Conservation (phyloP, 2,888 invertebrate genomes). For the Noctua pronuba region DNA sequence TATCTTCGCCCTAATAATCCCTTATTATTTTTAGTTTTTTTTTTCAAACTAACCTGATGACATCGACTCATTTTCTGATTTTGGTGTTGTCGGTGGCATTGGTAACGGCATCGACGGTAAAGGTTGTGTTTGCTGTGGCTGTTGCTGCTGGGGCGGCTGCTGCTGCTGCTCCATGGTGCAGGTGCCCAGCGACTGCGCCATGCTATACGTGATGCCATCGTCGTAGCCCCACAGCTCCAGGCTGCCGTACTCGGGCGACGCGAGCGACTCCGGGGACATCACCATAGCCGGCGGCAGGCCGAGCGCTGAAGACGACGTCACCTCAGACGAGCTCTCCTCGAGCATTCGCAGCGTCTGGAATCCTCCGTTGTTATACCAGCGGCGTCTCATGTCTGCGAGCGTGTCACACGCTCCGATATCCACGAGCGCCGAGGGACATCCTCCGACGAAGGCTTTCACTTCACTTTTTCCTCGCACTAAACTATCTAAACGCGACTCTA, state of each 20-base stretch:
- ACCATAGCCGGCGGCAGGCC: slow-evolving; percentile 93
- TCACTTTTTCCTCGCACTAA: slow-evolving; percentile 88
- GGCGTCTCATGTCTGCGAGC: slow-evolving; percentile 93
- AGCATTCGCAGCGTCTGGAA: slow-evolving; percentile 92
- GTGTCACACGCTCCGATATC: slow-evolving; percentile 85
- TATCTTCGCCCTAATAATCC: not conserved
- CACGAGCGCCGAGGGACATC: slow-evolving; percentile 85
- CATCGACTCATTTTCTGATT: slow-evolving; percentile 90
- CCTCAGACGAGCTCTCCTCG: slow-evolving; percentile 94
- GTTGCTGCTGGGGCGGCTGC: slow-evolving; percentile 85
- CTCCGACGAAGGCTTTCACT: slow-evolving; percentile 87
- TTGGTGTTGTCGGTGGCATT: slow-evolving; percentile 88
- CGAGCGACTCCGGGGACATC: slow-evolving; percentile 94
- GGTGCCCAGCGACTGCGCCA: slow-evolving; percentile 85
- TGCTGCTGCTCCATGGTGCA: slow-evolving; percentile 89
- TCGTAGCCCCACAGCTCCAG: slow-evolving; percentile 95
- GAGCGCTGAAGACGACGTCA: slow-evolving; percentile 94
- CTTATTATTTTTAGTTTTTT: not conserved
- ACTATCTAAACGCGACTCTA: slow-evolving; percentile 85
- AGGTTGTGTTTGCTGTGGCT: slow-evolving; percentile 88
- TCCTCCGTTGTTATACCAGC: slow-evolving; percentile 94
- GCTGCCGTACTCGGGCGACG: slow-evolving; percentile 94
- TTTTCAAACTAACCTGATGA: slow-evolving; percentile 85
- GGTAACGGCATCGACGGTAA: slow-evolving; percentile 89
- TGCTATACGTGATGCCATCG: slow-evolving; percentile 87